Evolutionary conservation across 2,113 vertebrate species (phyloP).

Genomic region (Silurus asotus): DNA sequence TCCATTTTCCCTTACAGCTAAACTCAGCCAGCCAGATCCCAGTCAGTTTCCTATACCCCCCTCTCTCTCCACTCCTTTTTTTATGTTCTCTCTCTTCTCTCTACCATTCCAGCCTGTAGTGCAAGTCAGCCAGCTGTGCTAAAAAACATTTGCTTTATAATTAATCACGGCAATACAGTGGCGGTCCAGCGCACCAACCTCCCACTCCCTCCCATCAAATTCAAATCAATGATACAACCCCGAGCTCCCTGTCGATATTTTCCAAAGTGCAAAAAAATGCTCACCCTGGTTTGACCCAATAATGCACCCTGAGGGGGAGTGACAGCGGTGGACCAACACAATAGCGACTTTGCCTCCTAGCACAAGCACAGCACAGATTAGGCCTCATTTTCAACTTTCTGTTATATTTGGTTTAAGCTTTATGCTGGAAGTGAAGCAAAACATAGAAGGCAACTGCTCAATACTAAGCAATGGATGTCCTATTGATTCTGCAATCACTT

Average conservation of each 20-base stretch:
- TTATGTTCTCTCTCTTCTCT: constrained; percentile 54
- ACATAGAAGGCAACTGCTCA: not conserved
- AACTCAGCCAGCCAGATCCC: constrained; percentile 55
- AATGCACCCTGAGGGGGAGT: constrained; percentile 54
- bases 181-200: constrained; percentile 64
- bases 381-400: constrained; percentile 34
- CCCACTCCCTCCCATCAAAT: constrained; percentile 64
- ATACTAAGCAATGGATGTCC: not conserved
- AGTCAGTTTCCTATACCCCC: constrained; percentile 23
- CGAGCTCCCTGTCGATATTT: constrained; percentile 71
- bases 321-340: constrained; percentile 43
- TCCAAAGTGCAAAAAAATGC: constrained; percentile 74
- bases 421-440: not conserved
- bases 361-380: constrained; percentile 38
- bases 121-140: constrained; percentile 74
- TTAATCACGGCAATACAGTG: constrained; percentile 81
- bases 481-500: not conserved
- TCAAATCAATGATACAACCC: constrained; percentile 76
- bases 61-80: not conserved
- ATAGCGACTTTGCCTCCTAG: constrained; percentile 28
- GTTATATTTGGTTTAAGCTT: constrained; percentile 13
- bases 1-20: constrained; percentile 69
- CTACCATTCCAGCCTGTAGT: constrained; percentile 57
- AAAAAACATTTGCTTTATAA: constrained; percentile 87
- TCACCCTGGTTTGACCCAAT: constrained; percentile 70